Evolutionary conservation across 2,113 vertebrate species (phyloP).

Genomic region (Mastomys natalensis): DNA sequence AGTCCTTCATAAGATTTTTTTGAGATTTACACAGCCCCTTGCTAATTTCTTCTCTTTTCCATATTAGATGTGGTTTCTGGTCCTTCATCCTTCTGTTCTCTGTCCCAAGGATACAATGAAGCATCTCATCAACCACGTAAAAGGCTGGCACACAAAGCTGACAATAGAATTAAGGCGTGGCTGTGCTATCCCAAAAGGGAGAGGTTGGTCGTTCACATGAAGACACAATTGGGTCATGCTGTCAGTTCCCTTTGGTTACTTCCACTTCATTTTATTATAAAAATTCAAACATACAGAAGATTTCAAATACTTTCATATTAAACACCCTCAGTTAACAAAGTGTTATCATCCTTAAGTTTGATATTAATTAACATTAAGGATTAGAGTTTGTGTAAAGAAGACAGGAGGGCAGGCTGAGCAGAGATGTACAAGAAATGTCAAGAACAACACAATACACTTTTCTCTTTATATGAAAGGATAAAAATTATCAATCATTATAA

Average conservation of each 20-base stretch:
- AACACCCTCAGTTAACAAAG: background rate
- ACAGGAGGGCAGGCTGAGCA: background rate
- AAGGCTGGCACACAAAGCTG: background rate
- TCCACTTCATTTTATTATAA: background rate
- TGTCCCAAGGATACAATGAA: background rate
- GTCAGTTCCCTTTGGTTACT: background rate
- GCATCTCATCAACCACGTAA: background rate
- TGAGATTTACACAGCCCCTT: background rate
- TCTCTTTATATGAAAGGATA: background rate
- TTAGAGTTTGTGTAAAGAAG: slow-evolving; percentile 28
- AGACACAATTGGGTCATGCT: background rate
- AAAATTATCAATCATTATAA: background rate
- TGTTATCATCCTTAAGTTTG: background rate
- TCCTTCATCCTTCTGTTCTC: background rate
- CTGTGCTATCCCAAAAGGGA: background rate
- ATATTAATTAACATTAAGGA: slow-evolving; percentile 38
- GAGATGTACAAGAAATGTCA: slow-evolving; percentile 59
- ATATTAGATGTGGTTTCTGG: slow-evolving; percentile 12
- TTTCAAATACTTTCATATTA: background rate
- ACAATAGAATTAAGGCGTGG: background rate
- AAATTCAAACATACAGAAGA: slow-evolving; percentile 3
- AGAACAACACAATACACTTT: slow-evolving; percentile 38
- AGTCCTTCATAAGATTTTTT: background rate
- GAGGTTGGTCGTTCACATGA: background rate
- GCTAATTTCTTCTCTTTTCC: slow-evolving; percentile 24